Evolutionary conservation across 2,113 vertebrate species (phyloP).

Genomic region (Carettochelys insculpta): DNA sequence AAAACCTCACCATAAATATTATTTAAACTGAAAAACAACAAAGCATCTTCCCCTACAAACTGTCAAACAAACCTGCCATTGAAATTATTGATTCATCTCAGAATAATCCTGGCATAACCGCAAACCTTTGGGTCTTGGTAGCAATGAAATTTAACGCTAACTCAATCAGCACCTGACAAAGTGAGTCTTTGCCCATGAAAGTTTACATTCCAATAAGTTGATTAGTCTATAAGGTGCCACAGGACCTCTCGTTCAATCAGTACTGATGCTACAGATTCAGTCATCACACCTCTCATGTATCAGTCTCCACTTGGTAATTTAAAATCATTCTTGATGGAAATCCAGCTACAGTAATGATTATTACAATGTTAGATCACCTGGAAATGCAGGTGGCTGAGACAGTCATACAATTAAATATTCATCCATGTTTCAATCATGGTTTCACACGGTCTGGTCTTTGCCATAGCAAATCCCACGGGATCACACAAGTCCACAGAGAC

Average conservation of each 20-base stretch:
- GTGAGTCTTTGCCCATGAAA: too few relatives aligned
- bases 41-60: not conserved
- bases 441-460: not conserved
- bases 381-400: not conserved
- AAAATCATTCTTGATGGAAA: not conserved
- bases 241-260: too few relatives aligned
- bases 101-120: not conserved
- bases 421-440: not conserved
- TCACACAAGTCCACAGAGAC: not conserved
- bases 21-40: not conserved
- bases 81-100: not conserved
- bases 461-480: not conserved
- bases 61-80: not conserved
- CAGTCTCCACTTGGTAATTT: not conserved
- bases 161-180: not conserved
- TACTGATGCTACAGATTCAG: not conserved
- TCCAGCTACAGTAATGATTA: not conserved
- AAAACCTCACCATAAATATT: not conserved
- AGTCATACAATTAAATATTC: not conserved
- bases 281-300: not conserved
- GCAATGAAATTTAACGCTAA: not conserved
- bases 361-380: not conserved
- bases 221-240: too few relatives aligned
- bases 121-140: not conserved
- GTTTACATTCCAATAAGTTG: too few relatives aligned